Evolutionary conservation across 2,888 invertebrate genomes (phyloP).

Genomic region (Podabrus alpinus): DNA sequence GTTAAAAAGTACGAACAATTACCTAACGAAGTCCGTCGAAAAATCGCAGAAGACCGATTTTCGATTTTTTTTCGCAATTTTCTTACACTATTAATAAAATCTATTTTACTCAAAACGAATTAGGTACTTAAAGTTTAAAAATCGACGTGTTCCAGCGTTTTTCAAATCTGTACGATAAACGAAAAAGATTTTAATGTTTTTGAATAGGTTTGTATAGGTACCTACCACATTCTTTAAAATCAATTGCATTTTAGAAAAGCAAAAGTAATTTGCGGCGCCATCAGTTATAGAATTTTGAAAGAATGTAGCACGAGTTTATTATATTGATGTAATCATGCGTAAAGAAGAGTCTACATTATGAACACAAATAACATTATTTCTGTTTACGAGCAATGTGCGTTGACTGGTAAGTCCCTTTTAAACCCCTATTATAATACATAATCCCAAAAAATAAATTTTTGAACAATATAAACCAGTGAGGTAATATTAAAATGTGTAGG

Average conservation of each 20-base stretch:
- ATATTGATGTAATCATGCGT: slow-evolving; percentile 28
- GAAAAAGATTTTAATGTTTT: not conserved
- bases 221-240: not conserved
- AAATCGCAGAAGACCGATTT: too few species aligned
- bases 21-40: too few species aligned
- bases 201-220: too few species aligned
- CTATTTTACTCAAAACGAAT: too few species aligned
- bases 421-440: slow-evolving; percentile 21
- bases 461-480: not conserved
- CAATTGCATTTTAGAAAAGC: not conserved
- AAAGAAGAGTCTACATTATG: slow-evolving; percentile 19
- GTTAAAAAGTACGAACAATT: too few species aligned
- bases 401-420: slow-evolving; percentile 37
- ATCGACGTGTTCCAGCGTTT: too few species aligned
- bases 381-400: slow-evolving; percentile 46
- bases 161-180: not conserved
- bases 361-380: slow-evolving; percentile 39
- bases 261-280: not conserved
- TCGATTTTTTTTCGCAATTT: too few species aligned
- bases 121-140: too few species aligned
- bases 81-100: too few species aligned
- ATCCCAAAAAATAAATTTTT: slow-evolving; percentile 6
- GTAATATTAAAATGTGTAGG: not conserved
- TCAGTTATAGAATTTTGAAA: slow-evolving; percentile 11
- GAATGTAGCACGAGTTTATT: slow-evolving; percentile 33